Conservation (phyloP, 2,113 vertebrate species). For the Neotragus pygmaeus region DNA sequence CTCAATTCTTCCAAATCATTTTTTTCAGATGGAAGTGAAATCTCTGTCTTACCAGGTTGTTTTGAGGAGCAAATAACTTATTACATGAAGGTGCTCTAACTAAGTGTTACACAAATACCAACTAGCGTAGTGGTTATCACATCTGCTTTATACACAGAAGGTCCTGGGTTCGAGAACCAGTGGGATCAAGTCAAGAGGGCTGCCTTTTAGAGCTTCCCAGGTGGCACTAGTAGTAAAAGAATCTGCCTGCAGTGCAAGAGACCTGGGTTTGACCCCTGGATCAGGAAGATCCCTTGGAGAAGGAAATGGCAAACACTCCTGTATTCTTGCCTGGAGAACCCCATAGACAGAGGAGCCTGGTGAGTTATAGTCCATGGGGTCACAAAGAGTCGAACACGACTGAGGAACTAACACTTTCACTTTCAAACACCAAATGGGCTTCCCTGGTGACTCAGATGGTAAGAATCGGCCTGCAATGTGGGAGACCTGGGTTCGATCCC, state of each 20-base stretch:
- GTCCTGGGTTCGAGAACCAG: neutral
- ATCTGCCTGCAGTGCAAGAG: neutral
- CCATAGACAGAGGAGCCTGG: neutral
- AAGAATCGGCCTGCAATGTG: neutral
- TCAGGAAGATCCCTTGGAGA: neutral
- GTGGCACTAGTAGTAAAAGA: neutral
- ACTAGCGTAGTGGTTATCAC: neutral
- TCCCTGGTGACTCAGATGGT: neutral
- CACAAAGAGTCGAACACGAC: rapidly evolving
- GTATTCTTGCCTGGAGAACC: neutral
- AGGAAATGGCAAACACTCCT: neutral
- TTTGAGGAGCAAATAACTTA: neutral
- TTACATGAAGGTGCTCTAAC: neutral
- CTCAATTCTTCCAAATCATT: neutral
- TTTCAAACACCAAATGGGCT: neutral
- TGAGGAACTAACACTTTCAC: neutral
- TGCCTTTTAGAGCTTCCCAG: neutral
- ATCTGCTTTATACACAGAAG: neutral
- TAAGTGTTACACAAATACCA: neutral
- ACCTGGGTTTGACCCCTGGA: neutral
- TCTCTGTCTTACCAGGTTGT: neutral
- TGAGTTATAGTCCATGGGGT: neutral
- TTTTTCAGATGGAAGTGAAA: neutral
- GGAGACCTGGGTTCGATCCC: neutral
- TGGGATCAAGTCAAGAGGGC: neutral